Percentiles rank a stretch among this genome's conserved stretches.
phyloP scores from a whole-genome alignment of 2,888 invertebrate genomes.

The Agrilus mali region DNA sequence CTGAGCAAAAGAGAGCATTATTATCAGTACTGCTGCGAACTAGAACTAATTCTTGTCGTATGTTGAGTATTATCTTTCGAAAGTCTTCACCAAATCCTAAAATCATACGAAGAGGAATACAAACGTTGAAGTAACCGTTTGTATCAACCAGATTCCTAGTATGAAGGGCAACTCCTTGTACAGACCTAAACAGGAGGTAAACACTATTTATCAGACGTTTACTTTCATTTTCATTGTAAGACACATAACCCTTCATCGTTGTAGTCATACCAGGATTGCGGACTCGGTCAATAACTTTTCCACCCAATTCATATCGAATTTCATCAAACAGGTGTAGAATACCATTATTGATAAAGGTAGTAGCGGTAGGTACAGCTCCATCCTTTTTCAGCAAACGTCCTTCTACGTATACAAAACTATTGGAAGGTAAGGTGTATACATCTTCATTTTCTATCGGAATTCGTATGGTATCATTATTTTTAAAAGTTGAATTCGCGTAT shows the following conservation, averaged over 20 bases:
- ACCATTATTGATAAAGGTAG: conserved; percentile 1
- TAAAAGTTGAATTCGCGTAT: conserved; percentile 3
- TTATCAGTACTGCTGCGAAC: conserved; percentile 8
- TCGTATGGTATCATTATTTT: conserved; percentile 7
- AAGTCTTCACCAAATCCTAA: conserved; percentile 4
- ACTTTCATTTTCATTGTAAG: conserved; percentile 17
- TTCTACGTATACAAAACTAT: conserved; percentile 1
- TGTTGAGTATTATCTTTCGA: conserved; percentile 10
- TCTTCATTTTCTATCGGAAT: conserved; percentile 5
- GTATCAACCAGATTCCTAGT: background rate
- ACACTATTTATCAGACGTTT: conserved; percentile 17
- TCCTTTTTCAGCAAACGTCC: background rate
- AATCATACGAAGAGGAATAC: background rate
- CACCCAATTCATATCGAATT: conserved; percentile 2
- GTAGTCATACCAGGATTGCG: conserved; percentile 23
- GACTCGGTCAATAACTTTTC: conserved; percentile 16
- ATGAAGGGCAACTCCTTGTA: too few species aligned
- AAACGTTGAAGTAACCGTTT: background rate
- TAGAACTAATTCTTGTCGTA: conserved; percentile 11
- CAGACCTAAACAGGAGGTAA: background rate
- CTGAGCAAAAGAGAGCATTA: conserved; percentile 6
- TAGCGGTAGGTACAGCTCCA: background rate
- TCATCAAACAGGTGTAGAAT: background rate
- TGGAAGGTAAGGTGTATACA: background rate
- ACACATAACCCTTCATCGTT: conserved; percentile 24